phyloP scores from a whole-genome alignment of 1,140 invertebrate species.

The Aleiodes sp. region DNA sequence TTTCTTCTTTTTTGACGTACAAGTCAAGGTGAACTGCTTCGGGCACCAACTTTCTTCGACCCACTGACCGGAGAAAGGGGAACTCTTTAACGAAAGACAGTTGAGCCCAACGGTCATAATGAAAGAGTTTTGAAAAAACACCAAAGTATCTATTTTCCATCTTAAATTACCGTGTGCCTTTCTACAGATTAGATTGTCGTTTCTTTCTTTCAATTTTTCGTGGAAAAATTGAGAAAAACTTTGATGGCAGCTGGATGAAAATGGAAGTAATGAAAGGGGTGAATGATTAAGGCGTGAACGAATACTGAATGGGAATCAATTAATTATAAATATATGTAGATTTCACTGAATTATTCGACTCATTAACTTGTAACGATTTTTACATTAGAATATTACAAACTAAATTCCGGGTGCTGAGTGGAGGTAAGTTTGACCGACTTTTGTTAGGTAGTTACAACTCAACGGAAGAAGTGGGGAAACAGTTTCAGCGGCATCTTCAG shows the following conservation, averaged over 20 bases:
- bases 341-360: not conserved
- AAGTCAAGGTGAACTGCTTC: conserved; percentile 63
- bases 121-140: too few species aligned
- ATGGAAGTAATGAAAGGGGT: too few species aligned
- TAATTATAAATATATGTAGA: not conserved
- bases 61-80: conserved; percentile 63
- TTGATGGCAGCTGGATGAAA: too few species aligned
- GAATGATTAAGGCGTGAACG: not conserved
- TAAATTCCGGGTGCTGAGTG: conserved; percentile 48
- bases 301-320: too few species aligned
- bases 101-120: not conserved
- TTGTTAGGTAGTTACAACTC: conserved; percentile 51
- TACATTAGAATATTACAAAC: conserved; percentile 50
- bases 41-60: conserved; percentile 62
- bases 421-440: conserved; percentile 62
- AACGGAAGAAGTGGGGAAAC: conserved; percentile 54
- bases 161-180: not conserved
- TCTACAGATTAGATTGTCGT: not conserved
- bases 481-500: conserved; percentile 61
- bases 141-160: conserved; percentile 6
- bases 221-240: not conserved
- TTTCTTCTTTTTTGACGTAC: too few species aligned
- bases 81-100: not conserved
- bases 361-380: not conserved
- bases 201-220: not conserved